Base-by-base conservation (phyloP, 2,888 invertebrate genomes). In the Caenorhabditis afra region DNA sequence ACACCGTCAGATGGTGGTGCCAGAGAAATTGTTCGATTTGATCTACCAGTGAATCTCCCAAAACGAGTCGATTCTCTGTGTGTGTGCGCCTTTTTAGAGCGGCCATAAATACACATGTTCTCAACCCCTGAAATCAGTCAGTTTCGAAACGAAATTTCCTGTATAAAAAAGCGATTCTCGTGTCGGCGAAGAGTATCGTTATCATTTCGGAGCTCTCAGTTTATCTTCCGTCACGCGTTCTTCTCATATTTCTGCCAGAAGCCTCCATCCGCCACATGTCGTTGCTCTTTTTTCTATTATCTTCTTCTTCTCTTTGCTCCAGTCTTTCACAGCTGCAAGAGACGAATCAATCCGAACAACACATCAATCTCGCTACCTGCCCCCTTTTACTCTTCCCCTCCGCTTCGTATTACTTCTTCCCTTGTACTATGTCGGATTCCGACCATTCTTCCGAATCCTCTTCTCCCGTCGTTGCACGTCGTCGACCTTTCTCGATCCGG, bases 351-450 rank as follows among this genome's bases (percentile, higher is more conserved):
- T 71, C 23, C 29, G 71, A 71, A 71, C 71, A 71, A 71, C 71
- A 71, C 64, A 71, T 71, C 71, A 71, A 71, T 74, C 73, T 65
- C 65, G 49, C n/a, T n/a, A n/a, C 66, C 67, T 65, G 39, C 59
- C 50, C 49, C 23, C 37, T 37, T 11, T 41, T 14, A 14, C 41
- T 41, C 41, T 11, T 41, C 41, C 53, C 44, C 61, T 45, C 23
- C 20, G 10, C 45, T 1, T 47, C 10, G 45, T 37, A 39, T n/a
- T 44, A n/a, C 37, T 22, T 58, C 41, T 64, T 58, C 58, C 45
- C 50, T 62, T 50, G 50, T 23, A 47, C 55, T 53, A 70, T 70
- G 71, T 64, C 71, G 14, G 71, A 71, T 57, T 71, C 71, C 41
- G 62, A 62, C 39, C 29, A 29, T 29, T 71, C 71, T 45, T 62